Evolutionary conservation across 1,140 invertebrate species (phyloP), one percentile per base, ranked within the genome.

Genomic region (Matsumurasca onukii): DNA sequence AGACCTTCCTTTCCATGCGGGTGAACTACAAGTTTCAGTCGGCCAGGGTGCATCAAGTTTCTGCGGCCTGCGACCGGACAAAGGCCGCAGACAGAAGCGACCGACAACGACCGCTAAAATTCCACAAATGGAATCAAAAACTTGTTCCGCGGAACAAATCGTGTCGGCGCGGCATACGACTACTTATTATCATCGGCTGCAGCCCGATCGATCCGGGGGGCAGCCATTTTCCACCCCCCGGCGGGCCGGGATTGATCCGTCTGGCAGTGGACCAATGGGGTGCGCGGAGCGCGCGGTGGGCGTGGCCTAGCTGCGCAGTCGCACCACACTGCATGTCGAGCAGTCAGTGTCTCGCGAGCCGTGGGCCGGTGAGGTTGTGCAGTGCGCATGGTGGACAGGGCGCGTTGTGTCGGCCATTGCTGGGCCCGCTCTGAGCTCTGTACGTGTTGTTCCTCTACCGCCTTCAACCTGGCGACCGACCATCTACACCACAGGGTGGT

Each of bases 401-500:
- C 66, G 15, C 15, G 55, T 45, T 70, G 63, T 31, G 31, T 62
- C 59, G 52, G 49, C 63, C 66, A 34, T 24, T 70, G 67, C 55
- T 73, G 71, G 71, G 39, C 57, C 39, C 59, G 68, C 25, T 65
- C 62, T 30, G 62, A 65, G 31, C 31, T 65, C 9, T 65, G 62
- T 31, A 64, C 34, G 45, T 69, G 68, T 55, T 63, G 70, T 62
- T 66, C 70, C 3, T 55, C 57, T 39, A 64, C 69, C 20, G 62
- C 70, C 70, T 61, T 66, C 51, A 48, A 34, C 39, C 66, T 71
- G 49, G 70, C 70, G 22, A 57, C 67, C 31, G 67, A 67, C 24
- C 64, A 70, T 27, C 71, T 69, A 25, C 70, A 65, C 68, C 70
- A 67, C 65, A 64, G 70, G n/a, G 70, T 71, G 51, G 69, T 71